Evolutionary conservation across 2,797 vertebrate genomes (phyloP).

Genomic region (Sphenodon punctatus): DNA sequence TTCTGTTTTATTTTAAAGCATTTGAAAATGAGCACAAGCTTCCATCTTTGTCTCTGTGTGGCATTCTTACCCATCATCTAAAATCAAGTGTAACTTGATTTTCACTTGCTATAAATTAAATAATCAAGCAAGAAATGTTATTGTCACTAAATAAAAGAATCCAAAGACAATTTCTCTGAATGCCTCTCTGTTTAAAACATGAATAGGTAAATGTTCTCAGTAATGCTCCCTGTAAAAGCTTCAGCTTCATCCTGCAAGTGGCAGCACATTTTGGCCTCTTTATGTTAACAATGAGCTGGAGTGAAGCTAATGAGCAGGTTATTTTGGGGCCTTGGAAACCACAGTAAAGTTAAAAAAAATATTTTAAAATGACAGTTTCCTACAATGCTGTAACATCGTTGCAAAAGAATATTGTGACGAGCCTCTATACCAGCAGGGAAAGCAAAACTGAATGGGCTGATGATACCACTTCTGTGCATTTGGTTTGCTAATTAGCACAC

Average conservation of each 20-base stretch:
- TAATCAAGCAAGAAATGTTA: constrained; percentile 44
- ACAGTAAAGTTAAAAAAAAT: constrained; percentile 46
- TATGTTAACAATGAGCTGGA: constrained; percentile 69
- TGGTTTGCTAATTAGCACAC: constrained; percentile 40
- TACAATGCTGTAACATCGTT: constrained; percentile 43
- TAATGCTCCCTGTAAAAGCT: constrained; percentile 58
- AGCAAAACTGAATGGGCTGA: constrained; percentile 15
- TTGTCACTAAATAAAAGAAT: constrained; percentile 66
- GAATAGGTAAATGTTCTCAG: constrained; percentile 70
- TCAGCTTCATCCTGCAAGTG: constrained; percentile 46
- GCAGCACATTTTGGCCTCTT: constrained; percentile 73
- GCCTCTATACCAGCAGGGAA: constrained; percentile 40
- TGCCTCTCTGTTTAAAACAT: constrained; percentile 61
- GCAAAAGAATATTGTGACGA: constrained; percentile 56
- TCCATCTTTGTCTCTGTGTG: constrained; percentile 19
- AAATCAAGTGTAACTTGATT: constrained; percentile 32
- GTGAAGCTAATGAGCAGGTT: constrained; percentile 72
- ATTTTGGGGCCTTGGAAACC: constrained; percentile 66
- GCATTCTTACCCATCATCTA: constrained; percentile 14
- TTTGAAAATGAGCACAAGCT: not conserved
- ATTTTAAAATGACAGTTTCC: constrained; percentile 39
- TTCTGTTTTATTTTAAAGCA: not conserved
- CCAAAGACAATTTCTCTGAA: constrained; percentile 44
- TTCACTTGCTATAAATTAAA: constrained; percentile 38
- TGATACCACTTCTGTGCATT: constrained; percentile 36